Evolutionary conservation across 2,888 invertebrate species (phyloP), one percentile per base, ranked within the genome.

Genomic region (Drosophila pullipes): DNA sequence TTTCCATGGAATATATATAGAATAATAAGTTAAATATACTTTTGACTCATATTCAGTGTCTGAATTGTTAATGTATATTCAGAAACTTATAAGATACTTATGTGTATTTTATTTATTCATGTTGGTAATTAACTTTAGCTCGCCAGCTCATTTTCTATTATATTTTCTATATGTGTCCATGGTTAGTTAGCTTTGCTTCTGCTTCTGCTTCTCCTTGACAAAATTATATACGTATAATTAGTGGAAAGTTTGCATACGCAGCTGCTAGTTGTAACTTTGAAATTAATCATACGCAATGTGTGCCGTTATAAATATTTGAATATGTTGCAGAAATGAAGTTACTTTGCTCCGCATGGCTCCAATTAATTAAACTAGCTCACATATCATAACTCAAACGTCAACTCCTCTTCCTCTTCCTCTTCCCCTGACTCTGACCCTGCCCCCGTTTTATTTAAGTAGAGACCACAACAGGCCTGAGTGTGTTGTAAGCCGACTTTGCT

Each of bases 331-430:
- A 52, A 59, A 59, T 37, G 25, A 31, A 41, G 52, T 52, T 67
- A 64, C 58, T 9, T 47, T 52, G 47, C 35, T 60, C 66, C 66
- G 55, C 63, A 53, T 60, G 59, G 71, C 66, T 63, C 41, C 58
- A 74, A 74, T 78, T 80, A 80, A 72, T 76, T 69, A 77, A 62
- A 55, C 58, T 47, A 65, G 54, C 68, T 55, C 18, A 67, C 70
- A 66, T 70, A 50, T 60, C 58, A 68, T 70, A 50, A 57, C 78
- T 70, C 76, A 78, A 69, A 63, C 60, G 71, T 9, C 28, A 39
- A 25, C 4, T 25, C 16, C 33, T n/a, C 31, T 9, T 25, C 16
- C 22, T n/a, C 30, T 31, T 6, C 9, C 7, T 0, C 2, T 16
- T 0, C 1, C 5, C 0, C 16, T 37, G 37, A n/a, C 5, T 4